Evolutionary conservation across 2,113 vertebrate species (phyloP), one percentile per base, ranked within the genome.

Genomic region (Burhinus oedicnemus): DNA sequence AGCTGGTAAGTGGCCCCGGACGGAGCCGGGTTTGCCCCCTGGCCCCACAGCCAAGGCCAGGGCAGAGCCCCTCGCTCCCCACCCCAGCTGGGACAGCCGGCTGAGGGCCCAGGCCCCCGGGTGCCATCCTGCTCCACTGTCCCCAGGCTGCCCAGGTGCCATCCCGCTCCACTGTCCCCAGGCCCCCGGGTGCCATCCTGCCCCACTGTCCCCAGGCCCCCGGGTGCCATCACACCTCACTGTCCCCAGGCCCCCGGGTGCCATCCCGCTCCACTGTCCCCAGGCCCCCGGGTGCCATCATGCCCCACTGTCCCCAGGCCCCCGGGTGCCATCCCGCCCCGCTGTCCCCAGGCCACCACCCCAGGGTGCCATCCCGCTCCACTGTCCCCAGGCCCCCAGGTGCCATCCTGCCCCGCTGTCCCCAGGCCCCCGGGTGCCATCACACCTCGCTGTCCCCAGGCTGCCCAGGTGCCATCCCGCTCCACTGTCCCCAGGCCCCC

Each of bases 1-100:
- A 11, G 57, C 2, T 2, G 4, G 2, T 5, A 15, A 11, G 11
- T 6, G 44, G 4, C 14, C 34, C 18, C 3, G 2, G 32, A 7
- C 1, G 4, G 36, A 29, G 61, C 18, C 7, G 12, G 10, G 20
- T 40, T 29, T n/a, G 38, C 2, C 22, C 26, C 26, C 7, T 11
- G 4, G 49, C 22, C 60, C 18, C 3, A 1, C 10, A 4, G 36
- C 19, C 16, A 26, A 30, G 64, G 81, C 30, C 29, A 6, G 27
- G 7, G 65, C 5, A 6, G 44, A 52, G n/a, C 8, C 23, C 60
- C 42, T 26, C 7, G 1, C 16, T 13, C 29, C 38, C 51, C 34
- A 42, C 36, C 47, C 38, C 32, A 13, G 15, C 49, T 16, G 21
- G 40, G 17, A 38, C 3, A 16, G 34, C n/a, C 11, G 8, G 45